A percentile compares a stretch with the other conserved stretches of the same genome.
Conservation (phyloP, 2,888 invertebrate species). For the Leptopilina myrica region DNA sequence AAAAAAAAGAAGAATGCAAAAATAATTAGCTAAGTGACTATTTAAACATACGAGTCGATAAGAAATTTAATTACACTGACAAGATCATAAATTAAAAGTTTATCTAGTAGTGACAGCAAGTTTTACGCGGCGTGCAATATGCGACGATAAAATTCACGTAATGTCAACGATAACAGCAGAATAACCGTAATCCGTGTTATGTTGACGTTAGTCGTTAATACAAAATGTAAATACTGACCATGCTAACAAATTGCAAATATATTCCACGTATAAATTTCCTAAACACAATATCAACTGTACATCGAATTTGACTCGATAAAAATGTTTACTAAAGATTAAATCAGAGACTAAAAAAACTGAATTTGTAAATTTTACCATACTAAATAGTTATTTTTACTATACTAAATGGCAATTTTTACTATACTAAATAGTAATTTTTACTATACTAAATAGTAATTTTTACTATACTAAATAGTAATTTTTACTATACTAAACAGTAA, state of each 20-base stretch:
- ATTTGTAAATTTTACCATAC: no score
- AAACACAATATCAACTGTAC: neutral
- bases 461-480: no score
- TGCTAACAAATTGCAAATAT: constrained; percentile 11
- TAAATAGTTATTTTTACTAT: no score
- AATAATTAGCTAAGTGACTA: no score
- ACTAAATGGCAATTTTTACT: no score
- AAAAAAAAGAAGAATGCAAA: no score
- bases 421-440: no score
- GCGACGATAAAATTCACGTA: constrained; percentile 39
- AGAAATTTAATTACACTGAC: constrained; percentile 34
- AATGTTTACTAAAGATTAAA: no score
- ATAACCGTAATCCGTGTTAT: constrained; percentile 35
- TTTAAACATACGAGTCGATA: constrained; percentile 7
- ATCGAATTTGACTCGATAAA: neutral
- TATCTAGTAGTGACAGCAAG: constrained; percentile 38
- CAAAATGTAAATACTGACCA: constrained; percentile 26
- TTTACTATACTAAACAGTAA: no score
- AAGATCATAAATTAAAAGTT: constrained; percentile 25
- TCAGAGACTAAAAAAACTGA: no score
- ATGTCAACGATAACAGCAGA: constrained; percentile 37
- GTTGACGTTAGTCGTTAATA: constrained; percentile 32
- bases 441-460: no score
- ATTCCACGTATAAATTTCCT: no score
- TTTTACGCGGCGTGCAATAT: constrained; percentile 36